Base-by-base conservation (phyloP, 2,888 invertebrate species). In the Phengaris alcon region DNA sequence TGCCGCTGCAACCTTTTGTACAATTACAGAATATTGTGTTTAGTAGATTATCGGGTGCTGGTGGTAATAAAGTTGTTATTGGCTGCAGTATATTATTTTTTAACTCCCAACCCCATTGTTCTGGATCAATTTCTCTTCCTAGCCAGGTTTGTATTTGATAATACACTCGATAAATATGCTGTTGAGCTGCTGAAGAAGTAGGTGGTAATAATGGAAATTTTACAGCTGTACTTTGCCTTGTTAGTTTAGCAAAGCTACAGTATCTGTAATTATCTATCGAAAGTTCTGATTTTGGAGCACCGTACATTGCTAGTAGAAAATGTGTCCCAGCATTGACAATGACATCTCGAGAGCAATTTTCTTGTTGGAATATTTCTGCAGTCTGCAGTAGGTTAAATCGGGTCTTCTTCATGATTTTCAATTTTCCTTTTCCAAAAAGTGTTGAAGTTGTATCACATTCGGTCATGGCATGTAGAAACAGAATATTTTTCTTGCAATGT, bases 231-330 rank as follows among this genome's bases (percentile, higher is more conserved):
- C 59, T 75, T 48, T 59, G 59, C 57, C 57, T 70, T 72, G 72
- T 51, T 46, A 59, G 5, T 75, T 72, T 59, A 46, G 9, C 22
- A 48, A 72, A 70, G 15, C 57, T 70, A 8, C 12, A 68, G 57
- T 59, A 72, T 69, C 75, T 57, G 64, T 70, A 70, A 70, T 72
- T 59, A 70, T 57, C 64, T 15, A 75, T 72, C 35, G n/a, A 57
- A 52, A 48, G 22, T 72, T 75, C 74, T 54, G 74, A 75, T 72
- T 59, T 75, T 72, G 51, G 51, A 76, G 76, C 68, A 68, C 22
- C 22, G 48, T 48, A 48, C 7, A 48, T 7, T 6, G 48, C 7
- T 48, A 48, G 48, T 48, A 48, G 48, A 48, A 48, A 48, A 15
- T 22, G 22, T 22, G 15, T 68, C 15, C 15, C 68, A 22, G 68